Conservation (phyloP, 2,797 vertebrate genomes). For the Urocyon cinereoargenteus region DNA sequence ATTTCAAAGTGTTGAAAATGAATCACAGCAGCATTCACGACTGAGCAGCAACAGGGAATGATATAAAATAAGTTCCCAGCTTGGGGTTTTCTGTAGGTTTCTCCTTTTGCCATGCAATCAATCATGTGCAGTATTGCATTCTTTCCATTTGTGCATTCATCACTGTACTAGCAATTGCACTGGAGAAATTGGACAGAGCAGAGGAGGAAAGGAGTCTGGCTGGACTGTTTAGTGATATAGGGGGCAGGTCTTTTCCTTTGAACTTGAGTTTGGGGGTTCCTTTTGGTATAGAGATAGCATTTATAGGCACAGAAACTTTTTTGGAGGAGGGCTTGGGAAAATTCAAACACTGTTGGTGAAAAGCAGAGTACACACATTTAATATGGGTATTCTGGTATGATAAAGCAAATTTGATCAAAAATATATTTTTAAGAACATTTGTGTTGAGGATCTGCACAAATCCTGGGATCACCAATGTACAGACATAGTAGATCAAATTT, state of each 20-base stretch:
- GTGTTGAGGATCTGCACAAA: background rate
- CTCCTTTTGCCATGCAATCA: slow-evolving; percentile 60
- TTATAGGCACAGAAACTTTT: background rate
- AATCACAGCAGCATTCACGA: slow-evolving; percentile 65
- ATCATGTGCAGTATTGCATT: slow-evolving; percentile 58
- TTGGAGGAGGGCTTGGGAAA: background rate
- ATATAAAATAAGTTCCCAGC: slow-evolving; percentile 66
- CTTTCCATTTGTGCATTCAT: slow-evolving; percentile 60
- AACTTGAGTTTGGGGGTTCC: background rate
- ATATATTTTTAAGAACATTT: background rate
- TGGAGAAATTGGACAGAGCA: background rate
- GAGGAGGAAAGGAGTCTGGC: background rate
- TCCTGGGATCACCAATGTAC: background rate
- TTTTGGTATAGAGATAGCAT: background rate
- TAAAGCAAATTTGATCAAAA: slow-evolving; percentile 2
- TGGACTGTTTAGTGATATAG: background rate
- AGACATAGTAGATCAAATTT: background rate
- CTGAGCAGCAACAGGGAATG: slow-evolving; percentile 63
- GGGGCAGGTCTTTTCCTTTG: background rate
- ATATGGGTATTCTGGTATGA: background rate
- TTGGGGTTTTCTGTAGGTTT: slow-evolving; percentile 66
- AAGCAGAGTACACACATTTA: background rate
- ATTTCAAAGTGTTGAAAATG: slow-evolving; percentile 72
- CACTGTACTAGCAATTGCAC: background rate
- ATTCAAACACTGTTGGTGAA: background rate